Evolutionary conservation across 2,797 vertebrate species (phyloP), one percentile per base, ranked within the genome.

Genomic region (Siniperca scherzeri): DNA sequence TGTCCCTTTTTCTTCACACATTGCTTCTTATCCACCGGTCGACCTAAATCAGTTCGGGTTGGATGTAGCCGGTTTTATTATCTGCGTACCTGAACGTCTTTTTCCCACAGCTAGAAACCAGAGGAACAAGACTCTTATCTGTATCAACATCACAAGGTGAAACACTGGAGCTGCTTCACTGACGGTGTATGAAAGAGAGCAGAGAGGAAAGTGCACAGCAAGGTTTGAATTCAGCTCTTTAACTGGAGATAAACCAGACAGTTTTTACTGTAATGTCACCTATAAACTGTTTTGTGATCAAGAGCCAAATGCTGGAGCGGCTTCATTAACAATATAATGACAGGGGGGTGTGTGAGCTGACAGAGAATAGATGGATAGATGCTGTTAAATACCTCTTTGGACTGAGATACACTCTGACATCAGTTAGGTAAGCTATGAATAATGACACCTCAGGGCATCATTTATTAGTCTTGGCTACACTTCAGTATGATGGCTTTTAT

Each of bases 41-140:
- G 16, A 25, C 5, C 33, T 10, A 10, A 7, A 33, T 44, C 33
- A 50, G 30, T 30, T 30, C 3, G 30, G 7, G 9, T 33, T 30
- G 14, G 17, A 56, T 27, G 22, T 11, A 25, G 11, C 9, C 1
- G 4, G 1, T 38, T 69, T 74, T 52, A 3, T 65, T 33, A 21
- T 62, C 56, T 68, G 5, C 38, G 21, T 19, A 27, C 42, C 12
- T 57, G 9, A 36, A 36, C 1, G 10, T 44, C 14, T 67, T 40
- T 22, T 74, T 70, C 66, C 50, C 71, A 68, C 33, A 61, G 27
- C 36, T 12, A 17, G 6, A 79, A 76, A 73, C 75, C 69, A 61
- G 74, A 68, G 17, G 21, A 74, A 21, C 60, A 5, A 53, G 68
- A 66, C 9, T 44, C 30, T 78, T 19, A 84, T 72, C 74, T 56